These are phyloP conservation scores for Coccyzus lansbergi DNA, from an alignment of 2,797 vertebrate genomes.

Conservation along the genomic window DNA sequence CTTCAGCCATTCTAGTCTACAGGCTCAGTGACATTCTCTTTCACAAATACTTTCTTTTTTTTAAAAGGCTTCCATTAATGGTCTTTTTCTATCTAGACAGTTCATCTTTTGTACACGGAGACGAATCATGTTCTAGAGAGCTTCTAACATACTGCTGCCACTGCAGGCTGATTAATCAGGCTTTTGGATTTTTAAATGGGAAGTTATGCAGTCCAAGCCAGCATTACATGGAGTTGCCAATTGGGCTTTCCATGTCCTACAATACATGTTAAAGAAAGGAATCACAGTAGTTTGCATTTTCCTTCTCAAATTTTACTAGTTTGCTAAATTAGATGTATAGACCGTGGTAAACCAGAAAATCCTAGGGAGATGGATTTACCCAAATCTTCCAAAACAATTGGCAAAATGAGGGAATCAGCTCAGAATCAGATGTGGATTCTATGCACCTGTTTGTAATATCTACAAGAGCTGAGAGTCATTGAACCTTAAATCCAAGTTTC, in stretches of 20 bases:
- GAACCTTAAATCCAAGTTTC: not conserved
- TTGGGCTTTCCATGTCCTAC: not conserved
- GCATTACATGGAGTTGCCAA: not conserved
- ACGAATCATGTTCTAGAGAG: not conserved
- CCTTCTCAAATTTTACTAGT: not conserved
- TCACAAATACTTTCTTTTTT: not conserved
- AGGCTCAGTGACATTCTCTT: not conserved
- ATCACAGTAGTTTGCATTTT: not conserved
- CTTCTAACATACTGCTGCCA: not conserved
- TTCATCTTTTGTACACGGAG: not conserved
- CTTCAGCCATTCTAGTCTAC: accelerated
- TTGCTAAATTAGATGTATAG: not conserved
- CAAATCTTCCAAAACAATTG: not conserved
- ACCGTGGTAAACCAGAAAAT: not conserved
- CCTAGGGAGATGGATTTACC: not conserved
- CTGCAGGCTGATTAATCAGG: not conserved
- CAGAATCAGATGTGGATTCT: not conserved
- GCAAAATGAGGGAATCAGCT: not conserved
- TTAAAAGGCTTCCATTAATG: not conserved
- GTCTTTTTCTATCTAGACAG: not conserved
- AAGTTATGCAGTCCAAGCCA: not conserved
- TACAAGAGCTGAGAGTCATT: not conserved
- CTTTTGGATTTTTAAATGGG: not conserved
- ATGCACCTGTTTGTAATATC: not conserved
- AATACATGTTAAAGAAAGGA: not conserved